Evolutionary conservation across 2,113 vertebrate genomes (phyloP).

Genomic region (Lucifuga dentata): DNA sequence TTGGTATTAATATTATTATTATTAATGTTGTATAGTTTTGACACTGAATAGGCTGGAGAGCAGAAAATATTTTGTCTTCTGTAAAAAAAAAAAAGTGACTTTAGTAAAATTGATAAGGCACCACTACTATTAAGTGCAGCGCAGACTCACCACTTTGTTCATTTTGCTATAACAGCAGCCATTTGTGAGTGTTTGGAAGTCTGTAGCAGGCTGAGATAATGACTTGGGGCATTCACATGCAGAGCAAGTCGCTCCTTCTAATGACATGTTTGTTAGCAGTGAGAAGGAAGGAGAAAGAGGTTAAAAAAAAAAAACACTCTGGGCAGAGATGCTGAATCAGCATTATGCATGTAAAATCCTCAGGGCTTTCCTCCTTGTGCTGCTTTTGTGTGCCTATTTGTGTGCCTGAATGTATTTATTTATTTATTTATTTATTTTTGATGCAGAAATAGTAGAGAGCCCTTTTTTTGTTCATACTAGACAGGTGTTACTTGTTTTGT

Average conservation of each 20-base stretch:
- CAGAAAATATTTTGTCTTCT: constrained; percentile 64
- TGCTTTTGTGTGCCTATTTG: constrained; percentile 9
- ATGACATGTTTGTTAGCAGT: not conserved
- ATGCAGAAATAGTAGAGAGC: not conserved
- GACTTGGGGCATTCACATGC: not conserved
- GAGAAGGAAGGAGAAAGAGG: not conserved
- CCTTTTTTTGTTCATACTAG: constrained; percentile 10
- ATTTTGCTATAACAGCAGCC: not conserved
- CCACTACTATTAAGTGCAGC: too few relatives aligned
- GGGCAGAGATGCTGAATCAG: constrained; percentile 32
- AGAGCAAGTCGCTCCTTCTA: not conserved
- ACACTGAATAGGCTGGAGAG: too few relatives aligned
- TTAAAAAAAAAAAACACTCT: not conserved
- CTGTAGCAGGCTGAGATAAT: not conserved
- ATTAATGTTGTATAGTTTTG: too few relatives aligned
- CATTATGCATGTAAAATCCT: constrained; percentile 10
- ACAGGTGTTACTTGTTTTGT: constrained; percentile 10
- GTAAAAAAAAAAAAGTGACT: too few relatives aligned
- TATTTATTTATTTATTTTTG: too few relatives aligned
- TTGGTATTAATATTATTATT: too few relatives aligned
- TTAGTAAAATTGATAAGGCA: too few relatives aligned
- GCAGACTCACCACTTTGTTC: too few relatives aligned
- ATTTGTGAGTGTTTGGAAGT: not conserved
- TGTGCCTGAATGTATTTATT: too few relatives aligned
- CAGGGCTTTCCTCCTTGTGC: constrained; percentile 1